Base-by-base conservation (phyloP, 1,140 invertebrate genomes). In the Parasteatoda tepidariorum region DNA sequence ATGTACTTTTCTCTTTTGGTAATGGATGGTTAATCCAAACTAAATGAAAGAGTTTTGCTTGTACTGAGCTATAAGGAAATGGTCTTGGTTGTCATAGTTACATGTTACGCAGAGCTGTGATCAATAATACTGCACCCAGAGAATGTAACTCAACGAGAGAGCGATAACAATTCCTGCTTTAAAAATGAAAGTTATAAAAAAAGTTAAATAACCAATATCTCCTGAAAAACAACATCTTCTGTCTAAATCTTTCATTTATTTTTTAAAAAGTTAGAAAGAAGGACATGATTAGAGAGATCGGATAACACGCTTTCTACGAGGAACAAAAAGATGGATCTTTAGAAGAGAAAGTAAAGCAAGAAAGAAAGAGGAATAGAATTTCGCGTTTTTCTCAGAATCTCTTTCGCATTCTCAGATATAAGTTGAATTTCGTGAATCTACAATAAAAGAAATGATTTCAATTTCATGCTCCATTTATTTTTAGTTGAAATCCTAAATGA, bases 51-150 rank as follows among this genome's bases (percentile, higher is more conserved):
- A 41, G 38, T 78, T 78, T 78, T 54, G 48, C 18, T 30, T 67
- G 22, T 55, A 57, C 34, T 67, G n/a, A 41, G 26, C 62, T 66
- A 24, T 15, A 11, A 67, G 18, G 11, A 11, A 11, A 31, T 22
- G 38, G 59, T 78, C 75, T 78, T 55, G 15, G 75, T 78, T 78
- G 75, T 67, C 75, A 78, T 78, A 59, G 75, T 57, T 54, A 78
- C 75, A 33, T 57, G n/a, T 34, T 67, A 78, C 75, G 62, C 70
- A 78, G 2, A 67, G 62, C 75, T 78, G 75, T 66, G 75, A 78
- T 78, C 75, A 78, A 78, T 78, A 78, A 67, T 55, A 28, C 75
- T 66, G 41, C 26, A 48, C 75, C 22, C 6, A 6, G 13, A n/a
- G 24, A 61, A 7, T 24, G 34, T 38, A 64, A 41, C 9, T 67